Conservation (phyloP, 2,888 invertebrate species). For the Hermaeophaga mercurialis region DNA sequence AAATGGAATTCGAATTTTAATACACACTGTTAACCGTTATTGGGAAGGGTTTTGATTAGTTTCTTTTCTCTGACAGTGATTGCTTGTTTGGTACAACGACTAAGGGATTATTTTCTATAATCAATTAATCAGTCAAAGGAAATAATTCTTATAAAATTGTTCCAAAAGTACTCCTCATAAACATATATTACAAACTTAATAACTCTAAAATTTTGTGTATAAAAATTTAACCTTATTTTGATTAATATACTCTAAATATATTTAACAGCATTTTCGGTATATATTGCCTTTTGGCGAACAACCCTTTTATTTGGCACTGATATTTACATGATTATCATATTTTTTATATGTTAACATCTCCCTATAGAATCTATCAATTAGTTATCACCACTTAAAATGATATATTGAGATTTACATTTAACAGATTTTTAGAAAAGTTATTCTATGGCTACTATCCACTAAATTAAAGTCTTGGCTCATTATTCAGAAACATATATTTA, state of each 20-base stretch:
- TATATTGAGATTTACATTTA: too few relatives aligned
- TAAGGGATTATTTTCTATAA: slow-evolving; percentile 34
- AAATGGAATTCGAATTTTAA: slow-evolving; percentile 46
- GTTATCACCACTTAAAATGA: too few relatives aligned
- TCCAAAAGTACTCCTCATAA: slow-evolving; percentile 44
- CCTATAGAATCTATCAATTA: too few relatives aligned
- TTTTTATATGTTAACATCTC: background rate
- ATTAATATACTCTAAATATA: slow-evolving; percentile 29
- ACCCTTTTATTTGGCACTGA: slow-evolving; percentile 1
- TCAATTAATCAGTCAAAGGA: slow-evolving; percentile 36
- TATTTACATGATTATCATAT: background rate
- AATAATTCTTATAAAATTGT: slow-evolving; percentile 39
- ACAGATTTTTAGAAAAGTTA: too few relatives aligned
- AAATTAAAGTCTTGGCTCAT: too few relatives aligned
- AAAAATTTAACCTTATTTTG: slow-evolving; percentile 49
- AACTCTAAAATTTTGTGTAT: slow-evolving; percentile 49
- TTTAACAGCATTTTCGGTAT: slow-evolving; percentile 37
- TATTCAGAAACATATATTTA: too few relatives aligned
- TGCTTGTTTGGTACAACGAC: slow-evolving; percentile 51
- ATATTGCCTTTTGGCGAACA: slow-evolving; percentile 15
- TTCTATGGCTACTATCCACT: too few relatives aligned
- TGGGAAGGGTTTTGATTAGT: slow-evolving; percentile 47
- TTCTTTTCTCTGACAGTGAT: slow-evolving; percentile 49
- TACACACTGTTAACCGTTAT: slow-evolving; percentile 50
- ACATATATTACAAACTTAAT: slow-evolving; percentile 47